Evolutionary conservation across 2,888 invertebrate species (phyloP), one percentile per base, ranked within the genome.

Genomic region (Leucophora obtusa): DNA sequence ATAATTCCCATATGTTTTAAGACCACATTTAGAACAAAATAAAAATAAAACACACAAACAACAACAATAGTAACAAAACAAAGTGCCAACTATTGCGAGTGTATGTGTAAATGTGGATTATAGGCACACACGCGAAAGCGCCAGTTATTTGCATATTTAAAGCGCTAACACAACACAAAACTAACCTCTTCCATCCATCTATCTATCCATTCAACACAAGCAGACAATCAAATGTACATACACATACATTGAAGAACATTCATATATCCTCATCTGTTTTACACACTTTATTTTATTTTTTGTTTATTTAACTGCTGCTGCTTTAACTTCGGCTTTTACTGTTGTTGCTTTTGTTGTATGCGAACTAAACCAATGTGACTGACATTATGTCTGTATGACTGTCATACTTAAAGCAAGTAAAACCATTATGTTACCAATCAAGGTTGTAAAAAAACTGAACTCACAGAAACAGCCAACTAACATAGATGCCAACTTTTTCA

Each of bases 401-500:
- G 73, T 70, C 80, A 73, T 65, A 73, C 59, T 59, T 73, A 63
- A 79, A 74, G 70, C 70, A 66, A 75, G 80, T 69, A 76, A 80
- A 76, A 72, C 58, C 79, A 80, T 73, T 76, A 77, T 77, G 81
- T 77, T 77, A 77, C 65, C 81, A 73, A 81, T 81, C 81, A 81
- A 81, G 77, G 81, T 77, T 77, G 76, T 53, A 58, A 58, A 76
- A 43, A 65, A 76, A 51, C 28, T 6, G 5, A 28, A 7, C 28
- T 28, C 28, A 28, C 28, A 59, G 51, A 35, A 70, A 33, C 50
- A 56, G 15, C 15, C 43, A 17, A 56, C 17, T 14, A 11, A 24
- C 72, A n/a, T n/a, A n/a, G n/a, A n/a, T n/a, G n/a, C n/a, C n/a
- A n/a, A n/a, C n/a, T n/a, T n/a, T n/a, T n/a, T n/a, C n/a, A n/a